Percentiles rank a stretch among this genome's conserved stretches.
Conservation (phyloP, 2,888 invertebrate species). For the Resseliella maxima region DNA sequence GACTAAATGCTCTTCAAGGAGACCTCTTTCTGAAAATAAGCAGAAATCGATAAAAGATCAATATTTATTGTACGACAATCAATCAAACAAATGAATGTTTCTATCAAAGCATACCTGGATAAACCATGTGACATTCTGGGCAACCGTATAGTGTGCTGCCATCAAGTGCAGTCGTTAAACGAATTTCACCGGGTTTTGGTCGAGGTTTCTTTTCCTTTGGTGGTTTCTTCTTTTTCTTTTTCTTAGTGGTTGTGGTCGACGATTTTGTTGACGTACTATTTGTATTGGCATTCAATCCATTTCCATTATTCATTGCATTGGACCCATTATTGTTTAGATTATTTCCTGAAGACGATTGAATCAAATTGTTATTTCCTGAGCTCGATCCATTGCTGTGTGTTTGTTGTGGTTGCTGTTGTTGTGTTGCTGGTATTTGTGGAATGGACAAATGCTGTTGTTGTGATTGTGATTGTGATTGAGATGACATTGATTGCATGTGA, state of each 20-base stretch:
- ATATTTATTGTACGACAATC: too few species aligned
- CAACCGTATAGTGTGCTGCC: slow-evolving; percentile 88
- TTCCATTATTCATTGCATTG: slow-evolving; percentile 9
- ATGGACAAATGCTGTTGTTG: slow-evolving; percentile 62
- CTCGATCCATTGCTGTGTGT: slow-evolving; percentile 63
- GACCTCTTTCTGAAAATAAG: slow-evolving; percentile 73
- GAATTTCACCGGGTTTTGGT: slow-evolving; percentile 85
- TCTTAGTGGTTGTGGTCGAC: slow-evolving; percentile 57
- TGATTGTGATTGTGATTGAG: slow-evolving; percentile 61
- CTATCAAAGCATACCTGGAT: slow-evolving; percentile 69
- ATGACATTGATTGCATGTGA: slow-evolving; percentile 56
- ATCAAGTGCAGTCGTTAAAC: slow-evolving; percentile 81
- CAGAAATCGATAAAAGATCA: too few species aligned
- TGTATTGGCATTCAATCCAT: not conserved
- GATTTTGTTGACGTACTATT: slow-evolving; percentile 58
- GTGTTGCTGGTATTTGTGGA: slow-evolving; percentile 63
- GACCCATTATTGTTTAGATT: slow-evolving; percentile 59
- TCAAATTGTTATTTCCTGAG: slow-evolving; percentile 33
- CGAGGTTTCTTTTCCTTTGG: slow-evolving; percentile 79
- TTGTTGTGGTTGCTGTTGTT: slow-evolving; percentile 65
- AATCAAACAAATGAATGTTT: too few species aligned
- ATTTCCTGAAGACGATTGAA: not conserved
- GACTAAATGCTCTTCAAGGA: slow-evolving; percentile 84
- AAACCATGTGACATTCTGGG: slow-evolving; percentile 89
- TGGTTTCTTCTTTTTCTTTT: slow-evolving; percentile 56